Conservation (phyloP, 2,113 vertebrate genomes). For the Pseudonaja textilis region DNA sequence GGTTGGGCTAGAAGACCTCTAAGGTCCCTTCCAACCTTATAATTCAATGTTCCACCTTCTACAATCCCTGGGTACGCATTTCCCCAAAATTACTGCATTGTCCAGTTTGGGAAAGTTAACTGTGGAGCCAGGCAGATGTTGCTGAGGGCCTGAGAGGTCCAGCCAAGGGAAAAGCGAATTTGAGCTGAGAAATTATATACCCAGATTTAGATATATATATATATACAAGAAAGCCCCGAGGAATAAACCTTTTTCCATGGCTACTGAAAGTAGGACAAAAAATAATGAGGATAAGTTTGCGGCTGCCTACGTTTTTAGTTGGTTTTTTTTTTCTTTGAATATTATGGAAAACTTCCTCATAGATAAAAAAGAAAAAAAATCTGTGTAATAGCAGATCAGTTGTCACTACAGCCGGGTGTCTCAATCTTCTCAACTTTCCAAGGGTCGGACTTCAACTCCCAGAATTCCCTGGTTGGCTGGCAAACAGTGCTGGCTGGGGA, state of each 20-base stretch:
- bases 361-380: not conserved
- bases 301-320: not conserved
- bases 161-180: not conserved
- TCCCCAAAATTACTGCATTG: not conserved
- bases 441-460: not conserved
- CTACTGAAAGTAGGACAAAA: not conserved
- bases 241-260: not conserved
- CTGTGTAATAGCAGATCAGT: not conserved
- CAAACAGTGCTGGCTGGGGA: too few species aligned
- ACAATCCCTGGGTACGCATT: not conserved
- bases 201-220: not conserved
- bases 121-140: not conserved
- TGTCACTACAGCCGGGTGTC: not conserved
- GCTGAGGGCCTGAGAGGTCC: not conserved
- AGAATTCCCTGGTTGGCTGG: not conserved
- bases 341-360: not conserved
- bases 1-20: not conserved
- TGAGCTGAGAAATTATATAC: not conserved
- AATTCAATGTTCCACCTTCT: not conserved
- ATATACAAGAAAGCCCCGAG: not conserved
- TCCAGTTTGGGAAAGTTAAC: not conserved
- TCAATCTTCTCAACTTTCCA: not conserved
- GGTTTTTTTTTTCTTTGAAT: not conserved
- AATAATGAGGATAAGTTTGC: not conserved
- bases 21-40: not conserved